phyloP scores from a whole-genome alignment of 2,888 invertebrate genomes.

The Harpalus rufipes region DNA sequence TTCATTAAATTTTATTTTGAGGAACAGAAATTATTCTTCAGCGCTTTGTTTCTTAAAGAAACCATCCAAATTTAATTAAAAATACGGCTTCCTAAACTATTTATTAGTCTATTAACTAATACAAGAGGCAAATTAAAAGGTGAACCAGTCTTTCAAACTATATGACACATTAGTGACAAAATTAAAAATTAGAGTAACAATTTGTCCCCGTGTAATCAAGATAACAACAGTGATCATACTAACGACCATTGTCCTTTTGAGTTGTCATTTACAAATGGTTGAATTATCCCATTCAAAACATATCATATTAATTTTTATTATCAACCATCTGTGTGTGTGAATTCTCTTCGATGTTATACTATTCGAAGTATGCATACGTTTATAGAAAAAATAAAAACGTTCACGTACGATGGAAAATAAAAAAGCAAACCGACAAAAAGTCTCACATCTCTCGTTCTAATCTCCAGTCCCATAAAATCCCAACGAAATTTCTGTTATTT shows the following conservation, averaged over 20 bases:
- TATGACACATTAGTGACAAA: slow-evolving; percentile 2
- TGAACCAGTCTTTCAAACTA: too few species aligned
- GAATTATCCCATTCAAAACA: slow-evolving; percentile 18
- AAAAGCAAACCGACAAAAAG: slow-evolving; percentile 52
- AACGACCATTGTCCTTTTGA: slow-evolving; percentile 9
- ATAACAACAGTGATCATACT: slow-evolving; percentile 5
- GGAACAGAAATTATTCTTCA: too few species aligned
- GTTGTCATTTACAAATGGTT: background rate
- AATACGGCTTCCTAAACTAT: too few species aligned
- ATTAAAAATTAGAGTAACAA: slow-evolving; percentile 5
- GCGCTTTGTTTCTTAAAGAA: too few species aligned
- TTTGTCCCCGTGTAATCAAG: slow-evolving; percentile 10
- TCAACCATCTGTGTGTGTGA: background rate
- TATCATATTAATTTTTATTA: slow-evolving; percentile 8
- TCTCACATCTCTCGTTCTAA: slow-evolving; percentile 59
- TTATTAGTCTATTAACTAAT: too few species aligned
- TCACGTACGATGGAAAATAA: slow-evolving; percentile 46
- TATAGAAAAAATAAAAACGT: slow-evolving; percentile 53
- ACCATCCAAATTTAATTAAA: too few species aligned
- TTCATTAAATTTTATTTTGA: too few species aligned
- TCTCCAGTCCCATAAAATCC: slow-evolving; percentile 57
- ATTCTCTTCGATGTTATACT: slow-evolving; percentile 8
- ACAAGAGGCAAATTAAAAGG: too few species aligned
- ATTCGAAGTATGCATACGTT: slow-evolving; percentile 37
- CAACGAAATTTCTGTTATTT: slow-evolving; percentile 62